phyloP scores from a whole-genome alignment of 2,888 invertebrate genomes.

The Phaedon cochleariae region DNA sequence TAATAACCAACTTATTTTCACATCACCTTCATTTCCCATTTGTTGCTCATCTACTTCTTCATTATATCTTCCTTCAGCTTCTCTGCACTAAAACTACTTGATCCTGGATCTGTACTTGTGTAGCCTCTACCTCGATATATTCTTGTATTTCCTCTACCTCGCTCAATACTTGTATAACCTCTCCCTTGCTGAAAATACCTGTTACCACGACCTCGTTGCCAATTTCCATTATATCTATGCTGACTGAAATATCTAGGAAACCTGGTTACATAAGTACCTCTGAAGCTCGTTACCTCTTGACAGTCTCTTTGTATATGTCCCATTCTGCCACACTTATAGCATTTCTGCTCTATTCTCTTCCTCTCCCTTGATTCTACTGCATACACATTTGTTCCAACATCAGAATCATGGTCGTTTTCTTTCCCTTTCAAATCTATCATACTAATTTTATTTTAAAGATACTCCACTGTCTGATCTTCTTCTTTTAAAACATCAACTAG shows the following conservation, averaged over 20 bases:
- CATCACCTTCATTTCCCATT: neutral
- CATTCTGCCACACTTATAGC: conserved; percentile 4
- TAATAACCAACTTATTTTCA: conserved; percentile 26
- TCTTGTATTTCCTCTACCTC: no score
- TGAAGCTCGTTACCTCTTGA: neutral
- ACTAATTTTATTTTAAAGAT: neutral
- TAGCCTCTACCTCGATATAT: neutral
- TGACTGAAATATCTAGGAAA: neutral
- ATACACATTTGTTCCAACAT: neutral
- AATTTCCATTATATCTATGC: neutral
- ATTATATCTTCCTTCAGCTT: neutral
- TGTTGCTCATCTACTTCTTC: neutral
- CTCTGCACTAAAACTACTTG: neutral
- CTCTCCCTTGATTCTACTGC: neutral
- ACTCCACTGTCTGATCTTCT: neutral
- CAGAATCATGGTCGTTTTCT: neutral
- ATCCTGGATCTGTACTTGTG: neutral
- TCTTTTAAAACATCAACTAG: neutral
- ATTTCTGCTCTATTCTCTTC: neutral
- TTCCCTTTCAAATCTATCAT: neutral
- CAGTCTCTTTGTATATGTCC: conserved; percentile 8
- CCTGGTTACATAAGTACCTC: neutral
- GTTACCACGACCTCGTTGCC: neutral
- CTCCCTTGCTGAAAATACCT: neutral
- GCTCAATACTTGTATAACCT: neutral